Percentiles rank a stretch among this genome's conserved stretches.
These are phyloP conservation scores for Motacilla tschutschensis DNA, from an alignment of 2,113 vertebrate genomes.

Conservation along the genomic window DNA sequence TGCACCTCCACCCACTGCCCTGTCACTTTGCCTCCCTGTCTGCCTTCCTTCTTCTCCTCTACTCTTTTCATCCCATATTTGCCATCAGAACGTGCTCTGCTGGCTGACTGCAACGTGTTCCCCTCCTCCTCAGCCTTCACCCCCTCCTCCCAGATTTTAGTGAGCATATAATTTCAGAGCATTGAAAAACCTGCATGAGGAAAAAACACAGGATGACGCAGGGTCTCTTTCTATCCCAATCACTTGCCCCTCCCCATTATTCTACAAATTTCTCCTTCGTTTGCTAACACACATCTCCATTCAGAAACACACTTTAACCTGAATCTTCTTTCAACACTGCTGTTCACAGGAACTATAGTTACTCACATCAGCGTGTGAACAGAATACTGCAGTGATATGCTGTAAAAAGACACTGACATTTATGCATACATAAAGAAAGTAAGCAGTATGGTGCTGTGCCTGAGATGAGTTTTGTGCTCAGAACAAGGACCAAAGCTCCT, in stretches of 20 bases:
- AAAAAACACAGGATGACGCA: constrained; percentile 43
- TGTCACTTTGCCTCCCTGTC: constrained; percentile 46
- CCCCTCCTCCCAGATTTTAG: constrained; percentile 52
- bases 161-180: constrained; percentile 33
- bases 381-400: constrained; percentile 8
- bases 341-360: neutral
- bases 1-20: constrained; percentile 29
- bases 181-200: constrained; percentile 56
- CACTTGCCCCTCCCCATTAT: constrained; percentile 53
- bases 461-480: neutral
- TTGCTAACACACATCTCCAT: neutral
- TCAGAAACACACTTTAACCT: constrained; percentile 28
- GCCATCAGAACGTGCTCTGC: constrained; percentile 61
- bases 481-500: neutral
- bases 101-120: constrained; percentile 45
- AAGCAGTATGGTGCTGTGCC: neutral
- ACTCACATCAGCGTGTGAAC: neutral
- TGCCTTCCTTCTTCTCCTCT: constrained; percentile 36
- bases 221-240: neutral
- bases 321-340: neutral
- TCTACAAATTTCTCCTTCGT: neutral
- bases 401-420: neutral
- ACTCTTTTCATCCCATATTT: constrained; percentile 56
- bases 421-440: neutral
- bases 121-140: neutral